These are phyloP conservation scores for Lichenostomus cassidix DNA, from an alignment of 2,113 vertebrate species.

Conservation along the genomic window DNA sequence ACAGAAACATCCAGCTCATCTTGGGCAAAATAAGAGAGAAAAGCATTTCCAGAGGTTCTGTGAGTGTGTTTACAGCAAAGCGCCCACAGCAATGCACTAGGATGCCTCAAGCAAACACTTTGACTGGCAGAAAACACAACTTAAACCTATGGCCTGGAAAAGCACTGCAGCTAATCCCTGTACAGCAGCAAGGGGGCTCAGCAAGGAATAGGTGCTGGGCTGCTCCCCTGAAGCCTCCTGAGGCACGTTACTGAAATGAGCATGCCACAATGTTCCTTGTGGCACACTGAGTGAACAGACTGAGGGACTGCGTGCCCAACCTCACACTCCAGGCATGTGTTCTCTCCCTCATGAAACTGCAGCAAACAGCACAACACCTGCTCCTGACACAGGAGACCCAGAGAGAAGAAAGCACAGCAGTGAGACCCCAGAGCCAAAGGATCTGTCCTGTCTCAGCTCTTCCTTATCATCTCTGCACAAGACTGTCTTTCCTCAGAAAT, in stretches of 20 bases:
- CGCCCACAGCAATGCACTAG: not conserved
- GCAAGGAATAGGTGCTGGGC: rapidly evolving
- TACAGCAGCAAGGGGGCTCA: not conserved
- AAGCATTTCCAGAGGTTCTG: not conserved
- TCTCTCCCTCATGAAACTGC: not conserved
- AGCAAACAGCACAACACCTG: not conserved
- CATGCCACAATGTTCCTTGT: rapidly evolving
- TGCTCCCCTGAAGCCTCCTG: not conserved
- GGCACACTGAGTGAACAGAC: not conserved
- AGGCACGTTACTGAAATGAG: rapidly evolving
- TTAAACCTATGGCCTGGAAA: not conserved
- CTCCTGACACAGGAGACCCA: not conserved
- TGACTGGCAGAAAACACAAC: not conserved
- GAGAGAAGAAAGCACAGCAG: not conserved
- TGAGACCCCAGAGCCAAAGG: not conserved
- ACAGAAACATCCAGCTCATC: not conserved
- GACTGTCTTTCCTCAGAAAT: not conserved
- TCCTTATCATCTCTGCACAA: not conserved
- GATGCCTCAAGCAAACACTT: not conserved
- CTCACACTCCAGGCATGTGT: not conserved
- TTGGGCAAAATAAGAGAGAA: not conserved
- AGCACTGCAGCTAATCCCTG: not conserved
- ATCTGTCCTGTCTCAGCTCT: not conserved
- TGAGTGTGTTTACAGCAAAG: not conserved
- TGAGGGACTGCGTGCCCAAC: not conserved